Evolutionary conservation across 2,888 invertebrate genomes (phyloP).

Genomic region (Panopea generosa): DNA sequence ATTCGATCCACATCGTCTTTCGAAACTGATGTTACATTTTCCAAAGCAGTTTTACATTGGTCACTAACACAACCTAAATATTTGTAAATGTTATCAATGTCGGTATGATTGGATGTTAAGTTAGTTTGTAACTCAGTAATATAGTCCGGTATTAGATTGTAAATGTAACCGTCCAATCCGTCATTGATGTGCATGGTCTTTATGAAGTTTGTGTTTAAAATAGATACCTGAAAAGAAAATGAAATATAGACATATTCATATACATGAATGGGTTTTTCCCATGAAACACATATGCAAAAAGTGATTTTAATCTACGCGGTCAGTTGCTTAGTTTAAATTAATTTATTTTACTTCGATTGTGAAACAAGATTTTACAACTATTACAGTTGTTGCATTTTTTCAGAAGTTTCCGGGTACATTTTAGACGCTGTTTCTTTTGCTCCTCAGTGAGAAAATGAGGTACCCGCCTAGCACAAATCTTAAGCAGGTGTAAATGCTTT

Average conservation of each 20-base stretch:
- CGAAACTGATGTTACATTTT: neutral
- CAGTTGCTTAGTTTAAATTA: too few species aligned
- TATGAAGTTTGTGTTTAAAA: conserved; percentile 40
- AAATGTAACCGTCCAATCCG: conserved; percentile 22
- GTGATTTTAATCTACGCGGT: too few species aligned
- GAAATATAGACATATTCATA: neutral
- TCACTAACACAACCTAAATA: neutral
- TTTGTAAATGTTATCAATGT: neutral
- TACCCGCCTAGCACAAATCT: too few species aligned
- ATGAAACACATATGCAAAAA: neutral
- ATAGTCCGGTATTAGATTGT: neutral
- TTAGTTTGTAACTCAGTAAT: neutral
- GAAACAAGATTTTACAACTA: too few species aligned
- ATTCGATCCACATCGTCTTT: neutral
- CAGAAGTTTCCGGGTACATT: too few species aligned
- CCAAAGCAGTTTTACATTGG: neutral
- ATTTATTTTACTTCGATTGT: too few species aligned
- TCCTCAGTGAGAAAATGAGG: too few species aligned
- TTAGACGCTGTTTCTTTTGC: too few species aligned
- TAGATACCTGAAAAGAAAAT: conserved; percentile 40
- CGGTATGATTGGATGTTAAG: neutral
- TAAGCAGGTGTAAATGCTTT: too few species aligned
- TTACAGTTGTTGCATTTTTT: too few species aligned
- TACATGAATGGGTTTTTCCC: neutral
- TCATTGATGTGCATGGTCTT: conserved; percentile 19